Evolutionary conservation across 1,140 invertebrate genomes (phyloP).

Genomic region (Ips nitidus): DNA sequence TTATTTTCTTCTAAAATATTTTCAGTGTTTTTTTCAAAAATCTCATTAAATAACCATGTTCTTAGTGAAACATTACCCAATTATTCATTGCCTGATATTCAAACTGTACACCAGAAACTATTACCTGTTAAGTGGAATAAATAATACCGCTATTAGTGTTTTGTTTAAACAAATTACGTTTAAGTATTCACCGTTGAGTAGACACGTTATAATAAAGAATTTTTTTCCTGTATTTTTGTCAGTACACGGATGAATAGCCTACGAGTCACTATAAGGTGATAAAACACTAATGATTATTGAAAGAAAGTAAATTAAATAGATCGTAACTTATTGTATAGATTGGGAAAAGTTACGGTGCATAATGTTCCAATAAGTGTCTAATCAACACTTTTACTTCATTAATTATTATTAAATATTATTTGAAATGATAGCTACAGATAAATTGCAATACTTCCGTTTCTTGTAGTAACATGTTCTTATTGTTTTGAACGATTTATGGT

Average conservation of each 20-base stretch:
- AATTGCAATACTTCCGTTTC: no score
- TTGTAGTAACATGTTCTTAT: neutral
- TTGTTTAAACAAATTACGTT: neutral
- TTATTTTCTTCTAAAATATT: no score
- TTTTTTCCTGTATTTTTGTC: neutral
- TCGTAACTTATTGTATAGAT: neutral
- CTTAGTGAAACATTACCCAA: no score
- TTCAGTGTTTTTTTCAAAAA: no score
- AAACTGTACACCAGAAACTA: no score
- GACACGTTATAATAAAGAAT: neutral
- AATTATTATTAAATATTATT: no score
- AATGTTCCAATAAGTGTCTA: no score
- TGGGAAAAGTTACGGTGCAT: neutral
- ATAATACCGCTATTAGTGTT: neutral
- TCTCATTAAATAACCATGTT: no score
- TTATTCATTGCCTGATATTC: no score
- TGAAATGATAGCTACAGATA: no score
- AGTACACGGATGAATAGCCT: neutral
- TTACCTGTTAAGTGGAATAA: neutral
- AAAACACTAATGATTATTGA: neutral
- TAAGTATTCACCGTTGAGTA: neutral
- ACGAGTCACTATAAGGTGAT: no score
- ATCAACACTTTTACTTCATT: no score
- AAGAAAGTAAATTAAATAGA: slow-evolving; percentile 10
- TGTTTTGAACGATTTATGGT: neutral